phyloP scores from a whole-genome alignment of 2,888 invertebrate species.

The Theretra japonica region DNA sequence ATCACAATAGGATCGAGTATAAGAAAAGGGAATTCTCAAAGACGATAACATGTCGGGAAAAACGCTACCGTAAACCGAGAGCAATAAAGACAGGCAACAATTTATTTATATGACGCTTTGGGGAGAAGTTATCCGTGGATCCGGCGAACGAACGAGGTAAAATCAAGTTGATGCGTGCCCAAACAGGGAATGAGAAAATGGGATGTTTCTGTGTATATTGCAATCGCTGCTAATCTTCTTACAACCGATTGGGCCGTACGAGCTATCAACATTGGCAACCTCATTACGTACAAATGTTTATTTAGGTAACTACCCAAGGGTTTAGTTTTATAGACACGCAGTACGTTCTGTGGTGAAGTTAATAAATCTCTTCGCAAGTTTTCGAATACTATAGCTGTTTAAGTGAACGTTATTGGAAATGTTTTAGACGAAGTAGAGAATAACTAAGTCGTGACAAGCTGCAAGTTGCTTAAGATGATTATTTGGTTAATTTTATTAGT shows the following conservation, averaged over 20 bases:
- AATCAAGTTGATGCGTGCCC: conserved; percentile 80
- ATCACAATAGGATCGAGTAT: conserved; percentile 74
- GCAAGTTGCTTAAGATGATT: no score
- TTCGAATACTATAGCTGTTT: neutral
- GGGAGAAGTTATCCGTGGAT: conserved; percentile 80
- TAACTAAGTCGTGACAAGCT: no score
- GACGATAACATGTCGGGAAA: conserved; percentile 75
- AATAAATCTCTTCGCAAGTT: neutral
- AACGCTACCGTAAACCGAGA: conserved; percentile 74
- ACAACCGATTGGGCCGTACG: conserved; percentile 48
- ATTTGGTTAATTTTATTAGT: no score
- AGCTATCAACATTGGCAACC: conserved; percentile 14
- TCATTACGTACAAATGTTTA: conserved; percentile 27
- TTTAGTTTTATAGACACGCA: neutral
- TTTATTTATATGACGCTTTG: conserved; percentile 84
- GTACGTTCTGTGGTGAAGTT: neutral
- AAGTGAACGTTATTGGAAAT: neutral
- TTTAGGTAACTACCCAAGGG: conserved; percentile 20
- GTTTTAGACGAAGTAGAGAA: no score
- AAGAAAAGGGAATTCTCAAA: conserved; percentile 71
- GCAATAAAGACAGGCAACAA: conserved; percentile 83
- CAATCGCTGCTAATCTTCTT: conserved; percentile 63
- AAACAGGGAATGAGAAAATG: conserved; percentile 68
- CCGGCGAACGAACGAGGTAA: conserved; percentile 71
- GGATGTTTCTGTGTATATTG: conserved; percentile 60